These are phyloP conservation scores for Helogale parvula DNA, from an alignment of 2,113 vertebrate genomes.

Conservation along the genomic window DNA sequence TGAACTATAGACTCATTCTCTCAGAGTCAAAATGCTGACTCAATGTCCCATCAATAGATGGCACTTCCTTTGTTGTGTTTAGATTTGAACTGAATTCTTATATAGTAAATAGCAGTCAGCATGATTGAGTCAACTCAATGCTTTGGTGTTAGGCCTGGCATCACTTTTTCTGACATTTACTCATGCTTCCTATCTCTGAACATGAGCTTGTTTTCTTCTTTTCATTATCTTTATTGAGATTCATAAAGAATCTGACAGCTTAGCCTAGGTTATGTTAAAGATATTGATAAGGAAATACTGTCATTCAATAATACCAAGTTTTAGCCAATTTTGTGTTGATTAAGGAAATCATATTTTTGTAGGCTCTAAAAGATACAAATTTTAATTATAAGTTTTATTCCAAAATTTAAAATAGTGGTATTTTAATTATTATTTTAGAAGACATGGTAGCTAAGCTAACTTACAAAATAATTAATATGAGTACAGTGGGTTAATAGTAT, in stretches of 20 bases:
- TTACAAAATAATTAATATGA: slow-evolving; percentile 11
- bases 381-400: neutral
- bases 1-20: slow-evolving; percentile 23
- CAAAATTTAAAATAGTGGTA: slow-evolving; percentile 30
- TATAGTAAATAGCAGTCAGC: neutral
- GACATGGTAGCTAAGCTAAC: neutral
- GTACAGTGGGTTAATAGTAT: neutral
- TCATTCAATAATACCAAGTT: neutral
- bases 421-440: slow-evolving; percentile 45
- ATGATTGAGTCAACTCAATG: neutral
- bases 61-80: neutral
- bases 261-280: neutral
- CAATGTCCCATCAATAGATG: neutral
- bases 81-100: neutral
- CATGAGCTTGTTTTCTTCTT: neutral
- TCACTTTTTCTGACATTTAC: neutral
- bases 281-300: neutral
- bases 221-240: neutral
- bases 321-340: neutral
- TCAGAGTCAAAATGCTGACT: slow-evolving; percentile 50
- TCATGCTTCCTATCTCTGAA: neutral
- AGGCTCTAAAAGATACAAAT: neutral
- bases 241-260: neutral
- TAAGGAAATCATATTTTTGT: neutral
- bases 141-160: neutral